A percentile compares a stretch with the other conserved stretches of the same genome.
Conservation (phyloP, 2,113 vertebrate genomes). For the Myiopsitta monachus region DNA sequence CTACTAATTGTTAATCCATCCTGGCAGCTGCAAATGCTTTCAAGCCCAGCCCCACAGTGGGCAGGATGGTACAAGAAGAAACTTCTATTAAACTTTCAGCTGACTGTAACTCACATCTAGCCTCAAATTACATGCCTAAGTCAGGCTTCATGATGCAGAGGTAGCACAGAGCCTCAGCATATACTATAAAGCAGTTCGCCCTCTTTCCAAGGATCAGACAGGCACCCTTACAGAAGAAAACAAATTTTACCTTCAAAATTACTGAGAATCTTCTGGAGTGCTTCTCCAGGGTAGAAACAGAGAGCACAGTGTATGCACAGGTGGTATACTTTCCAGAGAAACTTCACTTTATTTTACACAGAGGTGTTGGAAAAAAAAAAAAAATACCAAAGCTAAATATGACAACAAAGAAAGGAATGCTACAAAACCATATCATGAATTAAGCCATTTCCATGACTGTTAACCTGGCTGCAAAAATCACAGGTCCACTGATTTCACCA, state of each 20-base stretch:
- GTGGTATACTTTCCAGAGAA: background rate
- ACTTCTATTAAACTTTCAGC: background rate
- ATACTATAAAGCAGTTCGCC: background rate
- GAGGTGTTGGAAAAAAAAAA: background rate
- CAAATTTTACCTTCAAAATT: background rate
- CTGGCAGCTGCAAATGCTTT: background rate
- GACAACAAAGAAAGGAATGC: conserved; percentile 13
- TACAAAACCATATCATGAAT: background rate
- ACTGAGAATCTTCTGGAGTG: background rate
- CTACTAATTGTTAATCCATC: background rate
- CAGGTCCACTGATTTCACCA: background rate
- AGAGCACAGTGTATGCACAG: background rate
- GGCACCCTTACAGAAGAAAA: background rate
- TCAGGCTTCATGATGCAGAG: background rate
- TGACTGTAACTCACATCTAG: background rate
- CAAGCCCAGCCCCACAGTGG: background rate
- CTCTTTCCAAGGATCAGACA: background rate
- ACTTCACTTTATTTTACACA: background rate
- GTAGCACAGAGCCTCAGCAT: background rate
- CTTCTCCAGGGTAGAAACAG: background rate
- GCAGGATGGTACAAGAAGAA: conserved; percentile 20
- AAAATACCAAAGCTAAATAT: background rate
- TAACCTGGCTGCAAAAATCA: background rate
- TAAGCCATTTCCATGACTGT: background rate
- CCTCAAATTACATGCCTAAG: background rate